A percentile compares a stretch with the other conserved stretches of the same genome.
Evolutionary conservation across 2,113 vertebrate genomes (phyloP).

Genomic region (Erinaceus europaeus): DNA sequence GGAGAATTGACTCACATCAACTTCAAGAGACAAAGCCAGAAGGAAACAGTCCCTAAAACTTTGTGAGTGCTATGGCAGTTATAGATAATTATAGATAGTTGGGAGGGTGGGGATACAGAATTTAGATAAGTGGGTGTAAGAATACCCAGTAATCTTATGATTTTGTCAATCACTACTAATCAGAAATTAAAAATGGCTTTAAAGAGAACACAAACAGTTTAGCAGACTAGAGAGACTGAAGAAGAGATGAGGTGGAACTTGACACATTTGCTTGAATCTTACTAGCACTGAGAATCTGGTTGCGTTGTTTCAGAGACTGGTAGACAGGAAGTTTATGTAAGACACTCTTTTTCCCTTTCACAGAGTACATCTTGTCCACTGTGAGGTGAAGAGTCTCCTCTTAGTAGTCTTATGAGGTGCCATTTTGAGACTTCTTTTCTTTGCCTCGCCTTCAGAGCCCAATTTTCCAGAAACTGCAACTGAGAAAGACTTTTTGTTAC

Average conservation of each 20-base stretch:
- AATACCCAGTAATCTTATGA: no score
- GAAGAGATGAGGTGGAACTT: background rate
- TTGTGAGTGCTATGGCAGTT: no score
- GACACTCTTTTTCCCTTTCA: background rate
- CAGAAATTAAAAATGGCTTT: background rate
- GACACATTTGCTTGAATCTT: background rate
- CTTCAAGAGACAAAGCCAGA: no score
- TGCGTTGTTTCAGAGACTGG: background rate
- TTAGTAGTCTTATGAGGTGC: background rate
- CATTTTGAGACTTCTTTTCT: constrained; percentile 38
- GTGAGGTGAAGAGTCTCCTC: background rate
- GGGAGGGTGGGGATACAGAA: background rate
- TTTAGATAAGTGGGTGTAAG: no score
- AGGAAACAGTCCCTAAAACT: no score
- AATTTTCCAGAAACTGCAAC: constrained; percentile 49
- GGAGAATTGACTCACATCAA: no score
- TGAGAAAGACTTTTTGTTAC: constrained; percentile 68
- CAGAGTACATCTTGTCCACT: background rate
- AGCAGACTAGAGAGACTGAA: background rate
- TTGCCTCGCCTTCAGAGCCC: constrained; percentile 57
- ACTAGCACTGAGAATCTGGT: background rate
- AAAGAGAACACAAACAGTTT: background rate
- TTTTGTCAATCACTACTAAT: no score
- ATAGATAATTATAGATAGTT: no score
- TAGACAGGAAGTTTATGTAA: background rate